Conservation (phyloP, 2,113 vertebrate genomes). For the Holacanthus passer region DNA sequence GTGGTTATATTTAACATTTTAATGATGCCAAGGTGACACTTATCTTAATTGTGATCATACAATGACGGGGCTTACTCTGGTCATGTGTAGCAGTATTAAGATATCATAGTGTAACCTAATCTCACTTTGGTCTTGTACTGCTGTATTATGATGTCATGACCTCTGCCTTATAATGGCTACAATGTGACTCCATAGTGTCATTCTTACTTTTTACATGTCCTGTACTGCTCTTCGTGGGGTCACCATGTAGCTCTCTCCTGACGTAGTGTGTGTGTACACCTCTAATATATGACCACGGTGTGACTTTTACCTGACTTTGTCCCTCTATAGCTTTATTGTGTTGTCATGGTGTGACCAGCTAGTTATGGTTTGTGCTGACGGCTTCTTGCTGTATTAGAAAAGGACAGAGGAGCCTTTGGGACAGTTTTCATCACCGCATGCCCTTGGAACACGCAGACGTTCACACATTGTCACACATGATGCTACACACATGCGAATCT, state of each 20-base stretch:
- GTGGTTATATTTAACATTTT: neutral
- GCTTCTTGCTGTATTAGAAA: conserved; percentile 68
- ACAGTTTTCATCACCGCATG: conserved; percentile 62
- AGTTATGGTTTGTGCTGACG: conserved; percentile 63
- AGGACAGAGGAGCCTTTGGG: conserved; percentile 73
- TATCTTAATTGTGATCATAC: neutral
- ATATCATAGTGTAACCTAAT: neutral
- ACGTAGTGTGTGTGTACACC: neutral
- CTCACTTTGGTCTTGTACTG: neutral
- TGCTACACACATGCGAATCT: neutral
- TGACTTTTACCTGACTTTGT: conserved; percentile 76
- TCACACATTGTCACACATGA: conserved; percentile 59
- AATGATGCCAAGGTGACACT: neutral
- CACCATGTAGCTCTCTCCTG: neutral
- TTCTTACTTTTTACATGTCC: neutral
- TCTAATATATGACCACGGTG: conserved; percentile 16
- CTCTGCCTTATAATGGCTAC: neutral
- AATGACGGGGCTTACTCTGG: neutral
- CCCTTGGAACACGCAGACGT: conserved; percentile 63
- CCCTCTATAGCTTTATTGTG: conserved; percentile 49
- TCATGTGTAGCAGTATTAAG: neutral
- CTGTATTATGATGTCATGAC: conserved; percentile 2
- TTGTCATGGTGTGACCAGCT: conserved; percentile 62
- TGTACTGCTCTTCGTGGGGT: neutral
- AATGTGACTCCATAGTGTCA: neutral